Conservation (phyloP, 2,888 invertebrate genomes). For the Caenorhabditis becei region DNA sequence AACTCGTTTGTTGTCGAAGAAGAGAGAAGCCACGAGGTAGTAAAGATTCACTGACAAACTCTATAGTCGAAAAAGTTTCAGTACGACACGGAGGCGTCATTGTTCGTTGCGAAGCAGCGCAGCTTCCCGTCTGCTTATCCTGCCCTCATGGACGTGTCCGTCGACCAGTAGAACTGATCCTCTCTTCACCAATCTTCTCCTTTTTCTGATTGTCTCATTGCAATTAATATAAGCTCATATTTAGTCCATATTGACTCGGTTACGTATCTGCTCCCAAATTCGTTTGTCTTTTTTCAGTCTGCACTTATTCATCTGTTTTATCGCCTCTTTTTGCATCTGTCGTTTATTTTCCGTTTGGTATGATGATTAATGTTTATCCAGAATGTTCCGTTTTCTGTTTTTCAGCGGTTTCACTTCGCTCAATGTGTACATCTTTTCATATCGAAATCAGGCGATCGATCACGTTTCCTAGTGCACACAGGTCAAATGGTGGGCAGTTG, state of each 20-base stretch:
- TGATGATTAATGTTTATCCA: too few species aligned
- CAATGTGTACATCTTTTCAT: not conserved
- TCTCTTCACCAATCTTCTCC: not conserved
- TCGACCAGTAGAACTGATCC: conserved; percentile 56
- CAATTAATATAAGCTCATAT: too few species aligned
- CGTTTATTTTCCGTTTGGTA: too few species aligned
- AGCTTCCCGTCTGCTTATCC: conserved; percentile 56
- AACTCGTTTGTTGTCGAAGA: conserved; percentile 35
- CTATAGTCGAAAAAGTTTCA: too few species aligned
- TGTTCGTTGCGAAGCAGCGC: conserved; percentile 58
- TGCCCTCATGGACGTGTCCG: conserved; percentile 47
- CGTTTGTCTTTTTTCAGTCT: too few species aligned
- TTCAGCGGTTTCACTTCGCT: not conserved
- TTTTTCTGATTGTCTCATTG: not conserved
- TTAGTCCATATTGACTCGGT: too few species aligned
- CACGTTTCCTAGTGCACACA: conserved; percentile 50
- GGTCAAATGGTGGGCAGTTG: conserved; percentile 56
- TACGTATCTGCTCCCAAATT: too few species aligned
- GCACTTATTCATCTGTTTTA: not conserved
- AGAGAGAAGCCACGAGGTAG: conserved; percentile 8
- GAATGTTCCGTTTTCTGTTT: not conserved
- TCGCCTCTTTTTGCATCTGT: not conserved
- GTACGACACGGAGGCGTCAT: conserved; percentile 50
- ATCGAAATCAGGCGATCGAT: conserved; percentile 31
- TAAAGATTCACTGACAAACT: too few species aligned